Evolutionary conservation across 2,113 vertebrate species (phyloP).

Genomic region (Trematomus loennbergii): DNA sequence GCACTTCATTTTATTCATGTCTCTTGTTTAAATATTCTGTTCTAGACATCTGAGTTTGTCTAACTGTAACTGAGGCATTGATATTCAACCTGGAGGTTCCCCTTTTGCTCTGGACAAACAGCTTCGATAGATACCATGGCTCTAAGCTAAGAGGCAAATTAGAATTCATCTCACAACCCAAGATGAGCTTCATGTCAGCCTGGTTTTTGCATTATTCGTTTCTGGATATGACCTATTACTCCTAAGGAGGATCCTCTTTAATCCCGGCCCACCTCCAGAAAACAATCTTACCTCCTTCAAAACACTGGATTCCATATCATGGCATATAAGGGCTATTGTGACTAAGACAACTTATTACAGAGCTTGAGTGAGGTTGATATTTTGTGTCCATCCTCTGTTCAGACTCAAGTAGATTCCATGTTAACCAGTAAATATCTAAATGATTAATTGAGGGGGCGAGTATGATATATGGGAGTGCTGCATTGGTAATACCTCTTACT

Average conservation of each 20-base stretch:
- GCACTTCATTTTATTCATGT: slow-evolving; percentile 14
- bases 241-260: not conserved
- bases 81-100: slow-evolving; percentile 6
- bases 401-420: slow-evolving; percentile 18
- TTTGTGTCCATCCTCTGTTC: not conserved
- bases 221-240: slow-evolving; percentile 9
- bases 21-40: not conserved
- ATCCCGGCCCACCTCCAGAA: not conserved
- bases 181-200: not conserved
- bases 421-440: slow-evolving; percentile 13
- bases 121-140: not conserved
- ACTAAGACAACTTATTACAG: too few relatives aligned
- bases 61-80: not conserved
- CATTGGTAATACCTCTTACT: slow-evolving; percentile 49
- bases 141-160: not conserved
- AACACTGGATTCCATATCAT: not conserved
- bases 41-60: not conserved
- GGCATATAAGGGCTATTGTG: too few relatives aligned
- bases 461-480: slow-evolving; percentile 26
- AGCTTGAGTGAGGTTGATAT: too few relatives aligned
- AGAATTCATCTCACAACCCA: not conserved
- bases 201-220: not conserved
- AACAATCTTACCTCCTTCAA: not conserved
- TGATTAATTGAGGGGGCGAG: slow-evolving; percentile 1
- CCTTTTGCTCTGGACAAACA: slow-evolving; percentile 14